Conservation (phyloP, 2,797 vertebrate species). For the Chrosomus eos region DNA sequence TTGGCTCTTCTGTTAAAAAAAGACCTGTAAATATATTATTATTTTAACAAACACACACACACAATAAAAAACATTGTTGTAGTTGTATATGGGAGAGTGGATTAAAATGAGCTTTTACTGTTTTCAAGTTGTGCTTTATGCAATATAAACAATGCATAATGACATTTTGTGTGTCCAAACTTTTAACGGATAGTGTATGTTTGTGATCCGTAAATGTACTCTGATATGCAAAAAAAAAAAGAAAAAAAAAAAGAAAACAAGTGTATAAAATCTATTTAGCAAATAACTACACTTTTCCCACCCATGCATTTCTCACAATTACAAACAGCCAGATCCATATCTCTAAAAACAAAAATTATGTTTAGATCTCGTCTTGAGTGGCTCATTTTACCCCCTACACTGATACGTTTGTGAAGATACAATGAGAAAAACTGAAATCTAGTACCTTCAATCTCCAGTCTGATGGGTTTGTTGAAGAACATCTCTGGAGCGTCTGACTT, state of each 20-base stretch:
- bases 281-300: background rate
- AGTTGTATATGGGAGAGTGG: background rate
- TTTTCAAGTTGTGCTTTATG: background rate
- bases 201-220: too few relatives aligned
- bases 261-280: too few relatives aligned
- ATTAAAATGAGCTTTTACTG: background rate
- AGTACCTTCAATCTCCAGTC: conserved; percentile 13
- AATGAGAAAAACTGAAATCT: background rate
- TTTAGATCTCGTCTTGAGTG: background rate
- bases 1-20: too few relatives aligned
- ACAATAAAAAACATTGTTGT: too few relatives aligned
- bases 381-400: background rate
- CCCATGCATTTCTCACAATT: background rate
- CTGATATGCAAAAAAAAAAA: too few relatives aligned
- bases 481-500: conserved; percentile 12
- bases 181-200: too few relatives aligned
- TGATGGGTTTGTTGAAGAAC: background rate
- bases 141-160: background rate
- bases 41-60: too few relatives aligned
- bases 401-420: background rate
- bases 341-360: background rate
- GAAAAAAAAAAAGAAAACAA: too few relatives aligned
- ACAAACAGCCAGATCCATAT: background rate
- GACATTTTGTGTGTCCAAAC: background rate
- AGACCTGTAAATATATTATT: too few relatives aligned